phyloP scores from a whole-genome alignment of 2,797 vertebrate genomes.

The Nannoperca obscura region DNA sequence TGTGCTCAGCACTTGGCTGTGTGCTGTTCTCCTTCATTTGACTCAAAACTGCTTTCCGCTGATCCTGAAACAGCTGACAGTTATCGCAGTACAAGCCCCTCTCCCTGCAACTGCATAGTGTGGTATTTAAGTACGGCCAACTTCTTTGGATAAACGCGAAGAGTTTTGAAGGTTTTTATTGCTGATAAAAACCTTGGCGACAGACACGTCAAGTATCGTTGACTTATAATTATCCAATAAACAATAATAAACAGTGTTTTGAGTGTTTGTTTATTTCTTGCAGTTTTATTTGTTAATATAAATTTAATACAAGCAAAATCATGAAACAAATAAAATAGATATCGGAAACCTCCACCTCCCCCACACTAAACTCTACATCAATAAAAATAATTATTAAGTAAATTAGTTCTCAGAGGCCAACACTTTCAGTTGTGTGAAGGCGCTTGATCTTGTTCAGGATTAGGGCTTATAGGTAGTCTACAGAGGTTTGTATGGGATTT shows the following conservation, averaged over 20 bases:
- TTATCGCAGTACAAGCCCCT: background rate
- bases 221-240: conserved; percentile 61
- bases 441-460: background rate
- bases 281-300: background rate
- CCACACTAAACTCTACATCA: background rate
- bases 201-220: conserved; percentile 32
- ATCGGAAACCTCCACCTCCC: background rate
- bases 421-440: background rate
- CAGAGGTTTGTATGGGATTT: background rate
- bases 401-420: background rate
- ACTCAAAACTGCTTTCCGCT: conserved; percentile 18
- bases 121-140: conserved; percentile 12
- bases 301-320: background rate
- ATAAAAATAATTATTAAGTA: background rate
- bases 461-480: background rate
- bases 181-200: background rate
- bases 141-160: conserved; percentile 34
- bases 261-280: background rate
- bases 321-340: background rate
- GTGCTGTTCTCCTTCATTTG: conserved; percentile 1
- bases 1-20: background rate
- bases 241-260: conserved; percentile 46
- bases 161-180: conserved; percentile 40
- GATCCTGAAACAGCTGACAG: conserved; percentile 14
- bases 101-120: conserved; percentile 6